Percentiles rank a stretch among this genome's conserved stretches.
Conservation (phyloP, 1,140 invertebrate genomes). For the Dryas iulia region DNA sequence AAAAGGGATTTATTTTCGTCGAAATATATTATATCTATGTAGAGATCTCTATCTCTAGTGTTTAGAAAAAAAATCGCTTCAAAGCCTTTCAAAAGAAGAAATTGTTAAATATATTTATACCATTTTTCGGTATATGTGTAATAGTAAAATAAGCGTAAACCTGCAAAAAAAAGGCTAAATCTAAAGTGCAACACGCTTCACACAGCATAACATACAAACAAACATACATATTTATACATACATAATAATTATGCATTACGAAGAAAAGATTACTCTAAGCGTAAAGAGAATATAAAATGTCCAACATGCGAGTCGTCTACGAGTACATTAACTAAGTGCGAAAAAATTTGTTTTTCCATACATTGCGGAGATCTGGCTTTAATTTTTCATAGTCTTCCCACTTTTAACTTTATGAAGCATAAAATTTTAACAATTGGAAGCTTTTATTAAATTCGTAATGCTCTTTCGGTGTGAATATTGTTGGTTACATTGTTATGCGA, state of each 20-base stretch:
- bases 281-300: neutral
- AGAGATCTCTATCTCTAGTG: too few relatives aligned
- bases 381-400: conserved; percentile 8
- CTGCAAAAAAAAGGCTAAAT: too few relatives aligned
- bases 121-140: too few relatives aligned
- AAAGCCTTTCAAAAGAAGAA: too few relatives aligned
- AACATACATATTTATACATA: neutral
- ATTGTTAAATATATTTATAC: too few relatives aligned
- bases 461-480: neutral
- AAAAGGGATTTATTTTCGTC: too few relatives aligned
- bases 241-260: neutral
- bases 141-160: too few relatives aligned
- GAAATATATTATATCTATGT: too few relatives aligned
- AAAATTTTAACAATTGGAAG: conserved; percentile 19
- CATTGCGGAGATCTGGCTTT: conserved; percentile 34
- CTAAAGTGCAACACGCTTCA: neutral
- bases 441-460: conserved; percentile 1
- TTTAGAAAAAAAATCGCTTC: too few relatives aligned
- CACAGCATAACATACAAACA: neutral
- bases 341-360: conserved; percentile 35
- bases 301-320: neutral
- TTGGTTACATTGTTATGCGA: neutral
- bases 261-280: neutral
- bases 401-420: conserved; percentile 22
- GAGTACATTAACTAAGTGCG: conserved; percentile 10